Evolutionary conservation across 30 jellyfish, hydroid and myxozoan species (phyloP).

Genomic region (Catostylus mosaicus): DNA sequence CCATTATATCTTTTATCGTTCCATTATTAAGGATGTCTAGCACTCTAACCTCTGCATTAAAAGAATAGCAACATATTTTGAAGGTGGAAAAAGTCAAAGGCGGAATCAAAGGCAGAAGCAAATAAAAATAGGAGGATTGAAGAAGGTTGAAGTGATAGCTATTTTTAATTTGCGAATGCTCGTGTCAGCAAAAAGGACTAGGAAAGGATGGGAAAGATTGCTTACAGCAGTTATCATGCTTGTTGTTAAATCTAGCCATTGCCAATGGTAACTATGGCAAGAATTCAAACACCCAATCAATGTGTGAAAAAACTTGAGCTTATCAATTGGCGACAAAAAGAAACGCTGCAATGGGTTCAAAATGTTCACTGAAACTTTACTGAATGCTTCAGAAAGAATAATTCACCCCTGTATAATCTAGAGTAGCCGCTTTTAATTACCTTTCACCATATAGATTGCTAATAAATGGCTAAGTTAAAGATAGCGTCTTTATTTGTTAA

Average conservation of each 20-base stretch:
- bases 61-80: not conserved
- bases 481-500: too few species aligned
- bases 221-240: not conserved
- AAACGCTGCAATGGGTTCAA: too few species aligned
- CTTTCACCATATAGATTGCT: not conserved
- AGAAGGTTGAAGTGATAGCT: too few species aligned
- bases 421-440: not conserved
- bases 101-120: not conserved
- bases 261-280: too few species aligned
- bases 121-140: too few species aligned
- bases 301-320: too few species aligned
- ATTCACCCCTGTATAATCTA: not conserved
- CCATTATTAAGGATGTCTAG: slow-evolving; percentile 14
- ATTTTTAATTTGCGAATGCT: too few species aligned
- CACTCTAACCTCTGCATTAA: slow-evolving; percentile 11
- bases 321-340: too few species aligned
- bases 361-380: not conserved
- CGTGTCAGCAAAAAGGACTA: not conserved
- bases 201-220: not conserved
- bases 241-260: too few species aligned
- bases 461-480: not conserved
- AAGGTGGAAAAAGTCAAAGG: not conserved
- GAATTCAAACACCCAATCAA: too few species aligned
- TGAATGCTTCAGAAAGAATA: not conserved
- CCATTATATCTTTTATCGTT: slow-evolving; percentile 4